Evolutionary conservation across 64 coral and sea anemone species (phyloP), one percentile per base, ranked within the genome.

Genomic region (Montipora cactus): DNA sequence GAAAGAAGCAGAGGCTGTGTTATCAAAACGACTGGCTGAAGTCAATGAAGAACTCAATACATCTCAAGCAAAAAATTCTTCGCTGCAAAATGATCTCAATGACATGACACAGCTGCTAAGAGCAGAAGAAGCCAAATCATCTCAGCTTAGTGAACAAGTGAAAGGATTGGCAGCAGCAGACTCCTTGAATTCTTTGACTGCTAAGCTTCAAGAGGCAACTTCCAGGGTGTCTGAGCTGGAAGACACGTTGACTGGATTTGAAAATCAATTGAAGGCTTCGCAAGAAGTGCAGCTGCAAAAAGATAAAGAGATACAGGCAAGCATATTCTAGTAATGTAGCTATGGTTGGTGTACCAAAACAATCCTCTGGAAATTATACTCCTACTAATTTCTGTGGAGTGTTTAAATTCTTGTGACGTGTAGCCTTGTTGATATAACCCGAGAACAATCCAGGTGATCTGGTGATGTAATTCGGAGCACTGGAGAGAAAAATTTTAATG

Each of bases 31-130:
- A 45, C 96, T 97, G 90, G 58, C 47, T 77, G 96, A 97, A 84
- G 93, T 97, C 23, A 97, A 77, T 89, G 96, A 95, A 52, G 96
- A 97, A 51, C 80, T 97, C 19, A 90, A 95, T 47, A 97, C 94
- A 66, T 78, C 96, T 8, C 89, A 97, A 74, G 83, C 96, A n/a
- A 97, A 66, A 50, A 90, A 95, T 81, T 49, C 79, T 4, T 77
- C 87, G 23, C 67, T 95, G 21, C 74, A 79, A 79, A 47, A 61
- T 44, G 94, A 95, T 80, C 74, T 97, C 5, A 81, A 71, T 12
- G 87, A 80, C 8, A 86, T 89, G 1, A 83, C 53, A 57, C 77
- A 80, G 50, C 11, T 44, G 25, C 84, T 92, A 4, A 92, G 48
- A 5, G 85, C 61, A 18, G 89, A 97, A 89, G 95, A 97, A 62